phyloP scores from a whole-genome alignment of 2,888 invertebrate species.

The Clitarchus hookeri region DNA sequence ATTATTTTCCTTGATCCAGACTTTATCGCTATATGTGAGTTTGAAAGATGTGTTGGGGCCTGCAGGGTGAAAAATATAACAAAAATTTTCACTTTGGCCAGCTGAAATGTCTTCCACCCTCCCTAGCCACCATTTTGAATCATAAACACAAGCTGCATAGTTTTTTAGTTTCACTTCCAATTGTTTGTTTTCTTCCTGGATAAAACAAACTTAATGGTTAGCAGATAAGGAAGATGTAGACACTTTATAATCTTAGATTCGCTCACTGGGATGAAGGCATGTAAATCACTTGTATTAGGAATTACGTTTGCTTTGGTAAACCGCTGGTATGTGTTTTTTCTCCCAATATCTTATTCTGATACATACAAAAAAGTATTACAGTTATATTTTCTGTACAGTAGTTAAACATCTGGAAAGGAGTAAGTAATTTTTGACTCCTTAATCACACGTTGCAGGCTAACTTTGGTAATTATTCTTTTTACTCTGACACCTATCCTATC shows the following conservation, averaged over 20 bases:
- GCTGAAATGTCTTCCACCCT: too few relatives aligned
- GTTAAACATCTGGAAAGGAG: not conserved
- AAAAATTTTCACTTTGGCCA: not conserved
- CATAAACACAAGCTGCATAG: not conserved
- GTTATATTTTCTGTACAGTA: constrained; percentile 3
- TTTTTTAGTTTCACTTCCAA: not conserved
- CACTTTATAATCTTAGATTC: constrained; percentile 20
- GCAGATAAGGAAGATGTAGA: not conserved
- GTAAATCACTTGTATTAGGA: not conserved
- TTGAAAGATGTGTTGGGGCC: not conserved
- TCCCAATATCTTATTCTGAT: not conserved
- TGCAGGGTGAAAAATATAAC: not conserved
- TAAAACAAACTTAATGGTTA: not conserved
- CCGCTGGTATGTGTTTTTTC: not conserved
- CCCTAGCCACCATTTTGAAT: too few relatives aligned
- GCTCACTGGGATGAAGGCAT: not conserved
- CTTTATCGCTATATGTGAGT: not conserved
- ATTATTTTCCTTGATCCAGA: not conserved
- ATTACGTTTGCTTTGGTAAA: not conserved
- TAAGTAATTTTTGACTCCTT: too few relatives aligned
- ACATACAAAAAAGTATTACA: not conserved
- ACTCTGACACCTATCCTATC: not conserved
- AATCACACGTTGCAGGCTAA: constrained; percentile 11
- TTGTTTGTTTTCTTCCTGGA: not conserved
- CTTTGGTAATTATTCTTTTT: constrained; percentile 16